Conservation (phyloP, 2,888 invertebrate genomes). For the Philonicus albiceps region DNA sequence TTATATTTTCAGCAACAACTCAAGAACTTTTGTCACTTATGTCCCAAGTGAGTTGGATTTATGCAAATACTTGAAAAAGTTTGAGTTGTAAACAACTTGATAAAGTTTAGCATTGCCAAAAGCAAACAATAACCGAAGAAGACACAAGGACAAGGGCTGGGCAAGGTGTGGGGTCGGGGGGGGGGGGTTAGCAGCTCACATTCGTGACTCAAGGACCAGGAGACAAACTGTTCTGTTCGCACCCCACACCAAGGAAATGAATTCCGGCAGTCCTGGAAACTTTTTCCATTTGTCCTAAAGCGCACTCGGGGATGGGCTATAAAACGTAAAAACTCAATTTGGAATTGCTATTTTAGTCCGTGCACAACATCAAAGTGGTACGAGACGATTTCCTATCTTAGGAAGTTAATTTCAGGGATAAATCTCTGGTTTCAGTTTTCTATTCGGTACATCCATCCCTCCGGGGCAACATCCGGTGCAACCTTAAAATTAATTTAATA, state of each 20-base stretch:
- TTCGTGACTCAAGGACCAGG: not conserved
- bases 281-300: slow-evolving; percentile 35
- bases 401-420: not conserved
- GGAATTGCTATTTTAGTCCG: slow-evolving; percentile 6
- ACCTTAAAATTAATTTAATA: not conserved
- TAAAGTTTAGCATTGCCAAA: slow-evolving; percentile 38
- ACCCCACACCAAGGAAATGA: slow-evolving; percentile 9
- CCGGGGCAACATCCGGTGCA: not conserved
- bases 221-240: not conserved
- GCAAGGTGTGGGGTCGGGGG: too few relatives aligned
- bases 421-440: not conserved
- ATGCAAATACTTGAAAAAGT: slow-evolving; percentile 41
- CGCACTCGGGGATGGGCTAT: slow-evolving; percentile 29
- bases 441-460: too few relatives aligned
- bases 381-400: not conserved
- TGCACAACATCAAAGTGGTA: not conserved
- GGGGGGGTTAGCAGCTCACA: not conserved
- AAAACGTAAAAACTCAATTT: slow-evolving; percentile 35
- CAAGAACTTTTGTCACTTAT: slow-evolving; percentile 41
- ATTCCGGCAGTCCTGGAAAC: slow-evolving; percentile 13
- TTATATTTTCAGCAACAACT: slow-evolving; percentile 29
- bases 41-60: slow-evolving; percentile 41
- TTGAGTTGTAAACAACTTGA: slow-evolving; percentile 42
- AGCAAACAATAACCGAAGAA: slow-evolving; percentile 33
- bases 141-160: not conserved